phyloP scores from a whole-genome alignment of 2,888 invertebrate species.

The Cheilosia grossa region DNA sequence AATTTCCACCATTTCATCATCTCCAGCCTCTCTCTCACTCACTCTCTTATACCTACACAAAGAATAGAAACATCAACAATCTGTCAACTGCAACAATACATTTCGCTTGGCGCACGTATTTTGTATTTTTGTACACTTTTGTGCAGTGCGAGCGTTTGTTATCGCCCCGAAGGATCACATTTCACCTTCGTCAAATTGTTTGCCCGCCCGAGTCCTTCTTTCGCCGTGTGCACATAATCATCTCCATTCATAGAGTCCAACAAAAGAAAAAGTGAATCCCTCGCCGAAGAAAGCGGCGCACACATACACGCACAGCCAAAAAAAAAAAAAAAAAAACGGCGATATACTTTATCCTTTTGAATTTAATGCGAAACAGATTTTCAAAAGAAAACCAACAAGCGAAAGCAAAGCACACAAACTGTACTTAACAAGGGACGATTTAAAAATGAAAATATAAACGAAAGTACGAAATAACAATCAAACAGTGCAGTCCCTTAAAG shows the following conservation, averaged over 20 bases:
- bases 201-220: slow-evolving; percentile 12
- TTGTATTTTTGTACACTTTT: slow-evolving; percentile 1
- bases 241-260: slow-evolving; percentile 45
- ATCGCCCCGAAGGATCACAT: slow-evolving; percentile 41
- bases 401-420: slow-evolving; percentile 54
- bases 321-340: background rate
- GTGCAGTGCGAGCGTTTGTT: slow-evolving; percentile 16
- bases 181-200: slow-evolving; percentile 65
- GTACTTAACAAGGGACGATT: slow-evolving; percentile 65
- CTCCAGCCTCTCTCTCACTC: slow-evolving; percentile 6
- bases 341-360: slow-evolving; percentile 46
- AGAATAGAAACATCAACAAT: slow-evolving; percentile 58
- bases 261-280: slow-evolving; percentile 45
- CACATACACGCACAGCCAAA: background rate
- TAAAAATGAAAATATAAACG: slow-evolving; percentile 55
- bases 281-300: slow-evolving; percentile 12
- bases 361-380: slow-evolving; percentile 45
- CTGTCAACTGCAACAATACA: slow-evolving; percentile 65
- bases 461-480: slow-evolving; percentile 59
- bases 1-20: slow-evolving; percentile 51
- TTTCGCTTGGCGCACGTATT: slow-evolving; percentile 22
- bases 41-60: background rate
- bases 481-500: slow-evolving; percentile 46
- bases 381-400: slow-evolving; percentile 4
- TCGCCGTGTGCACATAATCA: slow-evolving; percentile 44